Percentiles rank a stretch among this genome's conserved stretches.
These are phyloP conservation scores for Mystacides longicornis DNA, from an alignment of 2,888 invertebrate genomes.

Conservation along the genomic window DNA sequence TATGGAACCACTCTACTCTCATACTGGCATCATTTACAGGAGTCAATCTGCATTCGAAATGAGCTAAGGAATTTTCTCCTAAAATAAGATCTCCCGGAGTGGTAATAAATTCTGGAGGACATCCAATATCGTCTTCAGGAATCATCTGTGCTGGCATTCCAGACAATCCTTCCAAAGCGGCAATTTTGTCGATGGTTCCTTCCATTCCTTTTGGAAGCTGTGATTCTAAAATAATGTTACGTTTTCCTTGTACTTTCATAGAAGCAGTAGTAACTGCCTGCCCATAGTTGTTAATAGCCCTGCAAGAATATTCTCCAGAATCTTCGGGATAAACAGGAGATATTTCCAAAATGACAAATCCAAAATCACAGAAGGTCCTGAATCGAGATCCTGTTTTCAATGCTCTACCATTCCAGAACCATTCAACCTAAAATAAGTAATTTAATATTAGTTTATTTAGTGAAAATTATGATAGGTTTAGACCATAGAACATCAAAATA, in stretches of 20 bases:
- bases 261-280: conserved; percentile 84
- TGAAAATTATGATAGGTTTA: background rate
- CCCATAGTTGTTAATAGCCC: conserved; percentile 82
- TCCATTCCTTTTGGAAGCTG: conserved; percentile 91
- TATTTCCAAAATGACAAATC: conserved; percentile 95
- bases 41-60: conserved; percentile 84
- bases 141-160: conserved; percentile 57
- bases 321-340: conserved; percentile 96
- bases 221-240: conserved; percentile 85
- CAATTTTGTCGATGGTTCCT: conserved; percentile 87
- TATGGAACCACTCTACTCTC: conserved; percentile 96
- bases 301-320: conserved; percentile 84
- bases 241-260: conserved; percentile 86
- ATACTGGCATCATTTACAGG: conserved; percentile 90
- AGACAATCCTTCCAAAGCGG: conserved; percentile 81
- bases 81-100: conserved; percentile 78
- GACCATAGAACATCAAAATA: too few relatives aligned
- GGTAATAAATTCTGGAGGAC: conserved; percentile 85
- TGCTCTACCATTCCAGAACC: conserved; percentile 92
- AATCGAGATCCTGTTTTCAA: conserved; percentile 84
- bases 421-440: conserved; percentile 61
- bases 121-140: conserved; percentile 75
- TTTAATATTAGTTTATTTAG: conserved; percentile 6
- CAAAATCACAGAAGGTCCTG: conserved; percentile 96
- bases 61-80: conserved; percentile 81